Evolutionary conservation across 2,888 invertebrate species (phyloP).

Genomic region (Mayetiola destructor): DNA sequence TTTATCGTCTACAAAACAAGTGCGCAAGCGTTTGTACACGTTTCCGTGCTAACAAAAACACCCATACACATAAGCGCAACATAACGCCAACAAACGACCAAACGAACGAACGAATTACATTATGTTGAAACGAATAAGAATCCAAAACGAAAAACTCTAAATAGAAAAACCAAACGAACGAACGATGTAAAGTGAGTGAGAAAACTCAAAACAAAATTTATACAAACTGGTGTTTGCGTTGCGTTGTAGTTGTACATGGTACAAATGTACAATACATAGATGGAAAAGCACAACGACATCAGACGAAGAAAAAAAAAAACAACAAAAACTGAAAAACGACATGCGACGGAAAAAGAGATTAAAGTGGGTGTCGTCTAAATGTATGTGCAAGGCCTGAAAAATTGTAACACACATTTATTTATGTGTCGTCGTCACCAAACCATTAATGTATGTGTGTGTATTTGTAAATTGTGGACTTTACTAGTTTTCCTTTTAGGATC

Average conservation of each 20-base stretch:
- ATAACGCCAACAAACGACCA: too few species aligned
- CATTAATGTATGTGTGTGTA: neutral
- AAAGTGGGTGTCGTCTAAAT: constrained; percentile 14
- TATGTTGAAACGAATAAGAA: neutral
- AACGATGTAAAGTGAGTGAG: too few species aligned
- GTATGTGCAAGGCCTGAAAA: too few species aligned
- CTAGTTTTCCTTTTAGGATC: neutral
- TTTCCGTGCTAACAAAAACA: constrained; percentile 5
- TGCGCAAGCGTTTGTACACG: constrained; percentile 4
- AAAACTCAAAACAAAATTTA: too few species aligned
- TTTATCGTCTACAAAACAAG: neutral
- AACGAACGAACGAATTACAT: neutral
- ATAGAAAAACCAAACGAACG: constrained; percentile 7
- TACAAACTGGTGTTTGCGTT: too few species aligned
- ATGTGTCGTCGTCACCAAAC: neutral
- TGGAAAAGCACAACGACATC: neutral
- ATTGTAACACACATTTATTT: neutral
- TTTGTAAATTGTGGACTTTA: neutral
- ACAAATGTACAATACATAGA: too few species aligned
- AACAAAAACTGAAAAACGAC: constrained; percentile 2
- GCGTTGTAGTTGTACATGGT: too few species aligned
- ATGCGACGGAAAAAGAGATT: constrained; percentile 13
- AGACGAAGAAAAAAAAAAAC: constrained; percentile 2
- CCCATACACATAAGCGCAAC: neutral
- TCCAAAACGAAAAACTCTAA: neutral